Conservation (phyloP, 2,797 vertebrate genomes). For the Discoglossus pictus region DNA sequence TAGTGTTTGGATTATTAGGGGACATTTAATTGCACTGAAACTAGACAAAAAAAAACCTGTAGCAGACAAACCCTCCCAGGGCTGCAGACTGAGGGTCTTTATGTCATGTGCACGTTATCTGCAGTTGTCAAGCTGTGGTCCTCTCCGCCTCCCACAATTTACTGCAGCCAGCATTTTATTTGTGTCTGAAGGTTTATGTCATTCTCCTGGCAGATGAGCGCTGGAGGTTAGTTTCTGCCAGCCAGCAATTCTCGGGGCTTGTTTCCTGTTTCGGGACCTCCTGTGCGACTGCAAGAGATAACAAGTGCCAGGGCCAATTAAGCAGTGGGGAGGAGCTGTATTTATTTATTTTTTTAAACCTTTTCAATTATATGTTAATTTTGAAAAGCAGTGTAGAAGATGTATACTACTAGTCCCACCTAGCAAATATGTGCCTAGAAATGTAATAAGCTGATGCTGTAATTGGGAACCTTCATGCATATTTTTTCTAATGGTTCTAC, state of each 20-base stretch:
- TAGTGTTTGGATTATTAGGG: too few species aligned
- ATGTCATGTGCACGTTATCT: too few species aligned
- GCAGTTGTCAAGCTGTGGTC: too few species aligned
- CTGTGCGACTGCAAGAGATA: neutral
- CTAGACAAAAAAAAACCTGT: too few species aligned
- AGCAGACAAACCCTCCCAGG: too few species aligned
- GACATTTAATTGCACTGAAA: too few species aligned
- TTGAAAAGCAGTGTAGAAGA: neutral
- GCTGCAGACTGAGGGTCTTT: too few species aligned
- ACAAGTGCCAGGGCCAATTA: neutral
- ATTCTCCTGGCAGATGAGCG: neutral
- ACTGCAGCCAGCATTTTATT: neutral
- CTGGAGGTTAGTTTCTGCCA: neutral
- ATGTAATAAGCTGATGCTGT: neutral
- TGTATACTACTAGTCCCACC: neutral
- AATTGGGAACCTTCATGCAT: neutral
- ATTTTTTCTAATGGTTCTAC: conserved; percentile 5
- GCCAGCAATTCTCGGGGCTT: neutral
- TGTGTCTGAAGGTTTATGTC: neutral
- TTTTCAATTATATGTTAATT: neutral
- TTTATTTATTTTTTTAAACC: neutral
- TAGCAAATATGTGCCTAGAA: neutral
- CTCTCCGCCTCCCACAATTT: neutral
- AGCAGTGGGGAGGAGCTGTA: neutral
- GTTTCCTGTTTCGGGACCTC: neutral